A percentile compares a stretch with the other conserved stretches of the same genome.
phyloP scores from a whole-genome alignment of 2,888 invertebrate genomes.

The Steromphala cineraria region DNA sequence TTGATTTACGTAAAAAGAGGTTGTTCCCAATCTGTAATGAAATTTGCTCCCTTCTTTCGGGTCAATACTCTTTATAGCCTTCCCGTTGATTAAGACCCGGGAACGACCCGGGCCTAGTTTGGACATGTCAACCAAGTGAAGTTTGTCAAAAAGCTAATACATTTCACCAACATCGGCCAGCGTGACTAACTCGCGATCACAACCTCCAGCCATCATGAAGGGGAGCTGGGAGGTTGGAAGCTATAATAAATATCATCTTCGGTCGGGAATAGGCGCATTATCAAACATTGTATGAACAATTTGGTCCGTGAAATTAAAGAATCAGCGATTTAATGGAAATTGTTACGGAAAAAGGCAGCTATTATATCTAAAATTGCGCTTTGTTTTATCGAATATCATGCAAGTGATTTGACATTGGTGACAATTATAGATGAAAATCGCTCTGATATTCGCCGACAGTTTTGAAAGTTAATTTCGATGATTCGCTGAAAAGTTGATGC shows the following conservation, averaged over 20 bases:
- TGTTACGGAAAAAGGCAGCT: neutral
- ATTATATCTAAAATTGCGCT: slow-evolving; percentile 1
- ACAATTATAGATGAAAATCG: no score
- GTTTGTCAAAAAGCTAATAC: slow-evolving; percentile 27
- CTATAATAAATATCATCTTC: neutral
- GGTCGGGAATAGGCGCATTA: slow-evolving; percentile 1
- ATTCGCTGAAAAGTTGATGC: no score
- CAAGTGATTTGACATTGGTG: no score
- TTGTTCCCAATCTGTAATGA: slow-evolving; percentile 29
- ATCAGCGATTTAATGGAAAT: slow-evolving; percentile 6
- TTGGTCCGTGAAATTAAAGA: slow-evolving; percentile 17
- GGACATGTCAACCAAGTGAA: slow-evolving; percentile 21
- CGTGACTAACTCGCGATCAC: slow-evolving; percentile 3
- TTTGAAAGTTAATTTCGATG: no score
- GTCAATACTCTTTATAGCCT: slow-evolving; percentile 30
- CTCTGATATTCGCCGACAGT: no score
- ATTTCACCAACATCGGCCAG: neutral
- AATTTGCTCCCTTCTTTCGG: slow-evolving; percentile 36
- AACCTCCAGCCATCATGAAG: no score
- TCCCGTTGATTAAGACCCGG: slow-evolving; percentile 10
- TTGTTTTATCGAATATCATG: neutral
- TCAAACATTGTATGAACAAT: slow-evolving; percentile 17
- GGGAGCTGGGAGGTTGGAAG: neutral
- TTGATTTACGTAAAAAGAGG: slow-evolving; percentile 34
- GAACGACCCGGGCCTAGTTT: neutral